phyloP scores from a whole-genome alignment of 2,113 vertebrate species.

The Pseudorasbora parva region DNA sequence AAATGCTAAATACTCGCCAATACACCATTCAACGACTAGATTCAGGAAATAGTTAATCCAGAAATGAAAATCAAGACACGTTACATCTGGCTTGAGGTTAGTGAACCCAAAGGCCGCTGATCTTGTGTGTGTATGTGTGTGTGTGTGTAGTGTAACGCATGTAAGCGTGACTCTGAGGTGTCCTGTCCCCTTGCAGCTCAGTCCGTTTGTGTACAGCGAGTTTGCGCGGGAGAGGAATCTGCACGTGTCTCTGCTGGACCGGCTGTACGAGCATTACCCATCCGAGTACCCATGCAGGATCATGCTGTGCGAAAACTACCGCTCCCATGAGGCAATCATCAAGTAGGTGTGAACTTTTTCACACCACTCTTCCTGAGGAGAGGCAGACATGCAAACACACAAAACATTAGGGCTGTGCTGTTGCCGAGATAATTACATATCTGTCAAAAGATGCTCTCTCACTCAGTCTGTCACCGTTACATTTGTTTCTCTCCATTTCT shows the following conservation, averaged over 20 bases:
- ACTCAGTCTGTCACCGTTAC: neutral
- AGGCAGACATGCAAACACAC: conserved; percentile 19
- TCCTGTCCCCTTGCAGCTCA: conserved; percentile 84
- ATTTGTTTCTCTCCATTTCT: neutral
- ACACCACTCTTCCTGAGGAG: conserved; percentile 57
- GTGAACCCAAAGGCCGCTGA: neutral
- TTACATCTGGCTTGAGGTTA: neutral
- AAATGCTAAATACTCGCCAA: neutral
- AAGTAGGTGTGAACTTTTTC: conserved; percentile 90
- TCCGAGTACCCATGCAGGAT: conserved; percentile 95
- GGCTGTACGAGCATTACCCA: conserved; percentile 98
- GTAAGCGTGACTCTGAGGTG: conserved; percentile 16
- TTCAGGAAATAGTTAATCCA: neutral
- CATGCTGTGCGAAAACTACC: conserved; percentile 99
- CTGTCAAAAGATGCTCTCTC: neutral
- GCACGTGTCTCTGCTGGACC: conserved; percentile 93
- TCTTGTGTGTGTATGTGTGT: neutral
- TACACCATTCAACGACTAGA: neutral
- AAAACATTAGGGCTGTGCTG: neutral
- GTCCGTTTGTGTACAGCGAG: conserved; percentile 99
- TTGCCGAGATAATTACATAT: neutral
- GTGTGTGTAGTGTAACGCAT: neutral
- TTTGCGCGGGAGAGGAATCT: conserved; percentile 98
- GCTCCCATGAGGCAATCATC: conserved; percentile 99
- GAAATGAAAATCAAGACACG: neutral